Conservation (phyloP, 2,797 vertebrate species). For the Onychomys torridus region DNA sequence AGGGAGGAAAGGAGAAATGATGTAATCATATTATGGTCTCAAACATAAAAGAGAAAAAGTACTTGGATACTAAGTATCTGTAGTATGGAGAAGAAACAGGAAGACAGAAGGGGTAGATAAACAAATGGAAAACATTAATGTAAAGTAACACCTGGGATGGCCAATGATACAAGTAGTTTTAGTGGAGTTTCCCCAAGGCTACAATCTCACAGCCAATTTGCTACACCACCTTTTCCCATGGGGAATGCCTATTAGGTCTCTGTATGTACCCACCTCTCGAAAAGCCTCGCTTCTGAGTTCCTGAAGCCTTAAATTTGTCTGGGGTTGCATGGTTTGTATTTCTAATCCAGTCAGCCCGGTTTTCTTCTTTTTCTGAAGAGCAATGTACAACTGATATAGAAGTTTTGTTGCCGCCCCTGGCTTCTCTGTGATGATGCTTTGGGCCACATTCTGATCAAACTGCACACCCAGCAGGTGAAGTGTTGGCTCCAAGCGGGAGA, state of each 20-base stretch:
- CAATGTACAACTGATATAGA: constrained; percentile 93
- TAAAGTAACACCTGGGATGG: not conserved
- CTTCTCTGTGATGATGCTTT: constrained; percentile 92
- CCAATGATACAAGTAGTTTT: not conserved
- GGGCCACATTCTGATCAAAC: constrained; percentile 91
- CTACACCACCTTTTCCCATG: not conserved
- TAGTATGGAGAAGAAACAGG: not conserved
- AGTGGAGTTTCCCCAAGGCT: not conserved
- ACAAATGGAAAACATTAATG: not conserved
- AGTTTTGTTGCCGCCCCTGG: constrained; percentile 92
- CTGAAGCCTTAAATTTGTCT: constrained; percentile 84
- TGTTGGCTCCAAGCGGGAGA: constrained; percentile 93
- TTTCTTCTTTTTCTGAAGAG: constrained; percentile 93
- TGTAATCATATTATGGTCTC: not conserved
- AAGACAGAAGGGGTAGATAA: not conserved
- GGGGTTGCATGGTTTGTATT: constrained; percentile 89
- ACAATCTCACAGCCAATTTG: not conserved
- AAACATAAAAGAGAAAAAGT: not conserved
- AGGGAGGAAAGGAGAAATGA: not conserved
- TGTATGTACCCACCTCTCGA: constrained; percentile 88
- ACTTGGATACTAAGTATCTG: not conserved
- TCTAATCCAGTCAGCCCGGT: constrained; percentile 86
- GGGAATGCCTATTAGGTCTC: not conserved
- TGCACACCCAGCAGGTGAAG: constrained; percentile 92
- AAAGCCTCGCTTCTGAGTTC: constrained; percentile 88